Evolutionary conservation across 2,113 vertebrate species (phyloP).

Genomic region (Bostrychus sinensis): DNA sequence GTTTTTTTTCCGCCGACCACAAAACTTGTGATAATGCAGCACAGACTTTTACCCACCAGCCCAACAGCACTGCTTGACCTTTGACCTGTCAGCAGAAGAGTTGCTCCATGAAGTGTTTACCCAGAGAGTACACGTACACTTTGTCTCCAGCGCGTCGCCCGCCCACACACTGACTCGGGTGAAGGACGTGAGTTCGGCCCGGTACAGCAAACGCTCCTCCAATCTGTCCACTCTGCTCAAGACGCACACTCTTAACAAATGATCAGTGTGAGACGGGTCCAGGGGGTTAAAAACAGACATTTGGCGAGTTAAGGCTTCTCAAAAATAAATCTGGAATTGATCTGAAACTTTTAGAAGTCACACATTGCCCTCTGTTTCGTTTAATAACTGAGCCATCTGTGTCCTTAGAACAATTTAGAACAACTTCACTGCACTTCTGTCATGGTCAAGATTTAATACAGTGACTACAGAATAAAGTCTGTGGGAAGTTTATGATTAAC

Average conservation of each 20-base stretch:
- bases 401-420: background rate
- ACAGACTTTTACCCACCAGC: slow-evolving; percentile 43
- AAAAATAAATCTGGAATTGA: background rate
- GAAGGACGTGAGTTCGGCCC: slow-evolving; percentile 12
- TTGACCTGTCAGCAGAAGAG: slow-evolving; percentile 60
- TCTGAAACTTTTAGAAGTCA: slow-evolving; percentile 2
- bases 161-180: slow-evolving; percentile 15
- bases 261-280: background rate
- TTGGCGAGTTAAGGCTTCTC: background rate
- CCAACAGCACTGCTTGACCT: slow-evolving; percentile 44
- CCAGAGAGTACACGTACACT: slow-evolving; percentile 59
- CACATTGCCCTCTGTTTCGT: background rate
- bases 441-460: background rate
- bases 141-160: slow-evolving; percentile 28
- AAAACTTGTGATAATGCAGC: background rate
- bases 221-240: slow-evolving; percentile 19
- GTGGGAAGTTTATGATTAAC: background rate
- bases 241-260: background rate
- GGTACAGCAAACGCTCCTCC: slow-evolving; percentile 14
- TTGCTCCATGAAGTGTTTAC: slow-evolving; percentile 34
- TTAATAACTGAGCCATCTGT: slow-evolving; percentile 3
- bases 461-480: too few species aligned
- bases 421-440: background rate
- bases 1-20: background rate
- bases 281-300: background rate